Conservation (phyloP, 2,797 vertebrate species). For the Strix occidentalis region DNA sequence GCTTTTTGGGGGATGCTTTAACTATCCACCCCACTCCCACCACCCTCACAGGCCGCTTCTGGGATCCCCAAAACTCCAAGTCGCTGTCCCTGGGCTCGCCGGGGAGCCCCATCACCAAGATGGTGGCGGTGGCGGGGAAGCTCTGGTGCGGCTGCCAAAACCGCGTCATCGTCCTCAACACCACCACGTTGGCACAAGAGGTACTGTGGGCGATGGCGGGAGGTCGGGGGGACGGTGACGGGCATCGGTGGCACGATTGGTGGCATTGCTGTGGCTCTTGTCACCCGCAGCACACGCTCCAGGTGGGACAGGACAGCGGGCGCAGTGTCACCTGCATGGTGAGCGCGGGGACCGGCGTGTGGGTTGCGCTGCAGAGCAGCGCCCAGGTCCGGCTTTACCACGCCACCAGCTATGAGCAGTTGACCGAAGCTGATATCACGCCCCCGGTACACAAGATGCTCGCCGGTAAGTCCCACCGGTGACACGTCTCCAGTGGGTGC, state of each 20-base stretch:
- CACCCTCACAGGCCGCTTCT: conserved; percentile 86
- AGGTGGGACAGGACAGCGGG: conserved; percentile 88
- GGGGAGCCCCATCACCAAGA: conserved; percentile 91
- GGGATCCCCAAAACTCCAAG: conserved; percentile 96
- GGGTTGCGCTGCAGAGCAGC: conserved; percentile 92
- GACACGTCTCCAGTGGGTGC: neutral
- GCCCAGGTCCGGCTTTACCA: conserved; percentile 94
- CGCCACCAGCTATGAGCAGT: conserved; percentile 88
- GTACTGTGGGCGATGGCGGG: neutral
- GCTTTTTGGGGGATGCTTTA: rapidly evolving
- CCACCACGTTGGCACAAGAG: conserved; percentile 87
- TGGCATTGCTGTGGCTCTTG: neutral
- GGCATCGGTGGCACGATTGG: rapidly evolving
- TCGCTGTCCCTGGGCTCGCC: conserved; percentile 86
- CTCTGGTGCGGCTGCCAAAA: conserved; percentile 98
- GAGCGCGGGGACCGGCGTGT: conserved; percentile 87
- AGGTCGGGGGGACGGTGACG: rapidly evolving
- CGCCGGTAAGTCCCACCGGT: conserved; percentile 77
- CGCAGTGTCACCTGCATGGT: conserved; percentile 95
- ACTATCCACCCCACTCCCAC: neutral
- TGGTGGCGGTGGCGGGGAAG: conserved; percentile 92
- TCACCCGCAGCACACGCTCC: conserved; percentile 84
- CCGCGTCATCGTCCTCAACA: conserved; percentile 89
- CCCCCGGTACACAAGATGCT: conserved; percentile 98
- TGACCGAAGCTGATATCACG: conserved; percentile 93